Percentiles rank a stretch among this genome's conserved stretches.
Conservation (phyloP, 2,888 invertebrate species). For the Phragmatobia fuliginosa region DNA sequence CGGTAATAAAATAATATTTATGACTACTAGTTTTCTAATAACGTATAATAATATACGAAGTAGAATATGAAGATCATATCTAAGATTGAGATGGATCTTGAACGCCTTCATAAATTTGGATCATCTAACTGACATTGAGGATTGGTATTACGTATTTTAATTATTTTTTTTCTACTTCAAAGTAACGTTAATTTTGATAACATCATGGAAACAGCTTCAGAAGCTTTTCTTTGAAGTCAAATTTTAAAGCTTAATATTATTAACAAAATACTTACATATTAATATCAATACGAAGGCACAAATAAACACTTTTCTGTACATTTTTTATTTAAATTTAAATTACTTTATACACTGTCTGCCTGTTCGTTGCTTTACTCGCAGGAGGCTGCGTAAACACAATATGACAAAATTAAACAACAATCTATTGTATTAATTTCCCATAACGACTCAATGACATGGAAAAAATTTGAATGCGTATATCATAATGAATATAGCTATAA, state of each 20-base stretch:
- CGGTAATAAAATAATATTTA: background rate
- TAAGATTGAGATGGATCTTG: background rate
- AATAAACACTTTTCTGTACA: conserved; percentile 24
- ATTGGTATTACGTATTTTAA: no score
- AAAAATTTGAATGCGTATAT: background rate
- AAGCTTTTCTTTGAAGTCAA: background rate
- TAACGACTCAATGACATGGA: background rate
- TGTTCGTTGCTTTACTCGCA: background rate
- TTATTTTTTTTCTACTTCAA: no score
- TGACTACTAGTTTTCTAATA: background rate
- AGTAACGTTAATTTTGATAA: background rate
- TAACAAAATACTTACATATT: conserved; percentile 35
- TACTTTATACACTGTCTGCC: background rate
- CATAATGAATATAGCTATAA: no score
- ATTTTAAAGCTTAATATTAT: background rate
- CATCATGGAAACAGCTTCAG: background rate
- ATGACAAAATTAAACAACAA: background rate
- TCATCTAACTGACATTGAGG: no score
- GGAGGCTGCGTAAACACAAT: background rate
- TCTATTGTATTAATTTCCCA: conserved; percentile 10
- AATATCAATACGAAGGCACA: conserved; percentile 28
- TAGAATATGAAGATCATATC: no score
- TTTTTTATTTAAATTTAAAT: conserved; percentile 16
- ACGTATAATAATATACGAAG: no score
- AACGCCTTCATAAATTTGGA: no score